Base-by-base conservation (phyloP, 2,888 invertebrate species). In the Brachypterus glaber region DNA sequence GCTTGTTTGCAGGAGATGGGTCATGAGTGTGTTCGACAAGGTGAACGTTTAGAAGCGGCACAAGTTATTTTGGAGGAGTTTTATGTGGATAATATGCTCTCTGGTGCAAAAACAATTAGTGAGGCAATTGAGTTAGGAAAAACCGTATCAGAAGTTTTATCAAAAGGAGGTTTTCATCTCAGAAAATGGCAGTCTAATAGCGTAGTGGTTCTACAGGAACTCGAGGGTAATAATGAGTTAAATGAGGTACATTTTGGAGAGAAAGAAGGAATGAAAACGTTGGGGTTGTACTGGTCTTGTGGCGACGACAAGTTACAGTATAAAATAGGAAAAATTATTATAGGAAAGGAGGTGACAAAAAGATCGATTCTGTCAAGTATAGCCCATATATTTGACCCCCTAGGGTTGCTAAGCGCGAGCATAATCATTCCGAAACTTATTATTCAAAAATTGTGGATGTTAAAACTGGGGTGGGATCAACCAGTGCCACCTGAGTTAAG, bases 301-400 rank as follows among this genome's bases (percentile, higher is more conserved):
- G n/a, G 27, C 13, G 3, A 11, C 13, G 37, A 37, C 13, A 21
- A 8, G 4, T 24, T 37, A n/a, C 13, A 21, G 15, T 37, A 37
- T 21, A 21, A 21, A 7, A 21, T 21, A 21, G 9, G 7, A 21
- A 21, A 21, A 5, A 5, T 9, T 21, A 7, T 5, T 21, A 9
- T 21, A 21, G 21, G 9, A 21, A 5, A 7, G 9, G 21, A 7
- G 11, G 17, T 38, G 3, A 17, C 44, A 1, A 41, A 44, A 18
- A 26, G 44, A 9, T 16, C 16, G 11, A 35, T 48, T 14, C 29
- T 49, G 14, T 49, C 49, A 7, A 29, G 16, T 13, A 48, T 37
- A 9, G 35, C 46, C 1, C 39, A 45, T 37, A 35, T 49, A 8
- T 49, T 45, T 33, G 46, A 49, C 18, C 48, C 48, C 1, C 30